Evolutionary conservation across 2,113 vertebrate genomes (phyloP), one percentile per base, ranked within the genome.

Genomic region (Pogona vitticeps): DNA sequence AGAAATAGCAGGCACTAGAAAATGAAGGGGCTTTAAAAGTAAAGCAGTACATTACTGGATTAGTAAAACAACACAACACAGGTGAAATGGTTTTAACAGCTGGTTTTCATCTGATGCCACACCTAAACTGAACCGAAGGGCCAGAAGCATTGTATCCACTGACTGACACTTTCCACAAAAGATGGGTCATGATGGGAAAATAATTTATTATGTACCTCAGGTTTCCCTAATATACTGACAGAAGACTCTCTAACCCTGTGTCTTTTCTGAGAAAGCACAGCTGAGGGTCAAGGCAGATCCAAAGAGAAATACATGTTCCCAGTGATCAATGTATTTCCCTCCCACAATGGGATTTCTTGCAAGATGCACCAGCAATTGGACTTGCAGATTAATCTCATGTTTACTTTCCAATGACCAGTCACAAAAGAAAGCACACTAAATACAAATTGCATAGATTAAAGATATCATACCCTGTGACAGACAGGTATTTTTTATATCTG

Each of bases 71-170:
- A 2, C 31, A 52, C n/a, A 13, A 52, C 38, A 58, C 21, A 38
- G 38, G 59, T 83, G 10, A 77, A 82, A 80, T 56, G 52, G 40
- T 88, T 83, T 79, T 88, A 58, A 14, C 42, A 59, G 1, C 72
- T 1, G 68, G 18, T 72, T 80, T 59, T 80, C 52, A 86, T 40
- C n/a, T 17, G 33, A 18, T 28, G 1, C 23, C 52, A 31, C 33
- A 26, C 28, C 31, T 77, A 61, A 42, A 42, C 31, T 38, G 33
- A 70, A 23, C 33, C 17, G 40, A 52, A 84, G 38, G 26, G 7
- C 33, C 59, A 70, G 36, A 23, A 71, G 36, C 26, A 58, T 21
- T 7, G 9, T 59, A 63, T 79, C 65, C 52, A 85, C 5, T 18
- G 9, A 70, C 31, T 26, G 31, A 40, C 56, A 61, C 38, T 28